A percentile compares a stretch with the other conserved stretches of the same genome.
Evolutionary conservation across 2,797 vertebrate genomes (phyloP).

Genomic region (Enteromius viviparus): DNA sequence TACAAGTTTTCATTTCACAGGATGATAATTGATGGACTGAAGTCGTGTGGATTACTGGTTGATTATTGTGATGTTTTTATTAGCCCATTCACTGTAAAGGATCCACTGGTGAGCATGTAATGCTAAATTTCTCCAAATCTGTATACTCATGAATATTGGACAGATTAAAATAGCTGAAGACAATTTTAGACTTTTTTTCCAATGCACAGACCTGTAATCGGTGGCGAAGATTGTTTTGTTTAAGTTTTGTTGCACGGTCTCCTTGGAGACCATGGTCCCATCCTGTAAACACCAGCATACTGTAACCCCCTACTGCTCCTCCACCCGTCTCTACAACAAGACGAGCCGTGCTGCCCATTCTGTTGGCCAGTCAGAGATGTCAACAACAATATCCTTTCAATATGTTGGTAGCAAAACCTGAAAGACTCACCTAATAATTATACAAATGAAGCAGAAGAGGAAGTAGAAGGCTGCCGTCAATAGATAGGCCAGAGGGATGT

Average conservation of each 20-base stretch:
- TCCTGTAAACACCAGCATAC: constrained; percentile 81
- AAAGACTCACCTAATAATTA: constrained; percentile 79
- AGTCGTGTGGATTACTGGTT: neutral
- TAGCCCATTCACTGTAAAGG: neutral
- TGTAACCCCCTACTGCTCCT: constrained; percentile 78
- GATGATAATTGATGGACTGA: neutral
- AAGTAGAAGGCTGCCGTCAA: constrained; percentile 78
- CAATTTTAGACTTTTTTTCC: neutral
- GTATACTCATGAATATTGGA: neutral
- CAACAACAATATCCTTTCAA: constrained; percentile 10
- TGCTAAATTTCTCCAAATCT: neutral
- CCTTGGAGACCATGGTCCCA: constrained; percentile 87
- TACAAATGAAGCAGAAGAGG: constrained; percentile 81
- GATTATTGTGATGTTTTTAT: neutral
- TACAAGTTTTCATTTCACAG: neutral
- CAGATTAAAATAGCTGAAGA: neutral
- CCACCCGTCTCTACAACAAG: constrained; percentile 80
- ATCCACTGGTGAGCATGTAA: neutral
- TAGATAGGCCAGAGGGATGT: constrained; percentile 83
- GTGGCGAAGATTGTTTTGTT: constrained; percentile 83
- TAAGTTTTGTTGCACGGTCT: constrained; percentile 74
- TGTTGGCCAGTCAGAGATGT: constrained; percentile 59
- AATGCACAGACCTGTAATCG: constrained; percentile 79
- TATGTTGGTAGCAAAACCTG: neutral
- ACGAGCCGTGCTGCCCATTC: constrained; percentile 80